These are phyloP conservation scores for Eutolmus rufibarbis DNA, from an alignment of 2,888 invertebrate genomes.

Conservation along the genomic window DNA sequence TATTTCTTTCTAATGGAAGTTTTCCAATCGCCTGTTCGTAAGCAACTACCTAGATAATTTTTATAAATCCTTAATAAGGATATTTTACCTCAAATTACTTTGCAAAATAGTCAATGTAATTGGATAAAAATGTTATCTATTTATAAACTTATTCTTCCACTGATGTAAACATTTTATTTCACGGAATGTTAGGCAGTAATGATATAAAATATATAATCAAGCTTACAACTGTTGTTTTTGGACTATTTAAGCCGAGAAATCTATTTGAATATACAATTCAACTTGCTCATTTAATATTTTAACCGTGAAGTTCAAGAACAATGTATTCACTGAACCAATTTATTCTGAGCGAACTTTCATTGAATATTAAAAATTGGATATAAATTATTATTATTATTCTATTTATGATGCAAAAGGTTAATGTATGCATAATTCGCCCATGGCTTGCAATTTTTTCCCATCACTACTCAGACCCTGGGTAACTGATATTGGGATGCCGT, in stretches of 20 bases:
- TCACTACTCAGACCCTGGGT: background rate
- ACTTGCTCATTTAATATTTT: background rate
- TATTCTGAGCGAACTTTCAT: background rate
- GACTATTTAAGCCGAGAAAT: background rate
- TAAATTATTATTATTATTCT: background rate
- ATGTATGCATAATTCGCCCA: background rate
- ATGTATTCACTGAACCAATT: background rate
- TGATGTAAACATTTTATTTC: no score
- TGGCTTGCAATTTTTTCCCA: background rate
- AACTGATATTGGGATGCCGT: background rate
- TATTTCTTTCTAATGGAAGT: no score
- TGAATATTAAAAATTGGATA: background rate
- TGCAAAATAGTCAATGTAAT: no score
- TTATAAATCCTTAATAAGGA: no score
- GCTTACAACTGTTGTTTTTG: no score
- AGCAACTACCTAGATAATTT: no score
- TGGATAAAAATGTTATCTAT: no score
- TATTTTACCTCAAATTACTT: no score
- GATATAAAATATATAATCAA: no score
- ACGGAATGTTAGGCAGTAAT: no score
- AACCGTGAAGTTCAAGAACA: background rate
- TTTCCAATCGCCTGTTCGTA: no score
- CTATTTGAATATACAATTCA: background rate
- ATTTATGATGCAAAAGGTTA: background rate
- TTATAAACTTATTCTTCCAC: no score